Conservation (phyloP, 2,797 vertebrate species). For the Argya squamiceps region DNA sequence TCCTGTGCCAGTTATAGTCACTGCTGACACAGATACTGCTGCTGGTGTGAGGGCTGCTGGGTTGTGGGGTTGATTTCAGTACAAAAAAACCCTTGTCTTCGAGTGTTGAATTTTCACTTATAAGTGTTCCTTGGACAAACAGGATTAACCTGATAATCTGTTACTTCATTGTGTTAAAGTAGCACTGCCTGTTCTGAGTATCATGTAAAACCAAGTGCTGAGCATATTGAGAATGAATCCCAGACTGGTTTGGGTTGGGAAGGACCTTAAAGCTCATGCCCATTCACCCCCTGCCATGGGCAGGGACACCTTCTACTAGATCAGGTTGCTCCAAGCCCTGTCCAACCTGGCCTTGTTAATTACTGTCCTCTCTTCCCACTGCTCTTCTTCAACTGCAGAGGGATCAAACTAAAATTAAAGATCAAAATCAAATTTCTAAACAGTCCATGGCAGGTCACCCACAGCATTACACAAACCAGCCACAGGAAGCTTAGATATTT, state of each 20-base stretch:
- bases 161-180: neutral
- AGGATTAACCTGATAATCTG: neutral
- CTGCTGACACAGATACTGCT: neutral
- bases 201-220: neutral
- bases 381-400: neutral
- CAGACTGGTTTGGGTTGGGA: neutral
- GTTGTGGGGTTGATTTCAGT: neutral
- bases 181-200: neutral
- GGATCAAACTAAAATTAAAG: neutral
- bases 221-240: neutral
- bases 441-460: neutral
- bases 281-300: neutral
- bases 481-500: neutral
- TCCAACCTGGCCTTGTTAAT: neutral
- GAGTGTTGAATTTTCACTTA: slow-evolving; percentile 17
- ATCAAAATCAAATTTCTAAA: neutral
- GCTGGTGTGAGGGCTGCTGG: neutral
- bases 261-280: neutral
- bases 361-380: neutral
- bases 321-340: neutral
- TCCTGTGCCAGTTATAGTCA: neutral
- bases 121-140: neutral
- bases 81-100: neutral
- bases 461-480: neutral
- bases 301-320: neutral